Conservation (phyloP, 2,797 vertebrate species). For the Dicrostonyx torquatus region DNA sequence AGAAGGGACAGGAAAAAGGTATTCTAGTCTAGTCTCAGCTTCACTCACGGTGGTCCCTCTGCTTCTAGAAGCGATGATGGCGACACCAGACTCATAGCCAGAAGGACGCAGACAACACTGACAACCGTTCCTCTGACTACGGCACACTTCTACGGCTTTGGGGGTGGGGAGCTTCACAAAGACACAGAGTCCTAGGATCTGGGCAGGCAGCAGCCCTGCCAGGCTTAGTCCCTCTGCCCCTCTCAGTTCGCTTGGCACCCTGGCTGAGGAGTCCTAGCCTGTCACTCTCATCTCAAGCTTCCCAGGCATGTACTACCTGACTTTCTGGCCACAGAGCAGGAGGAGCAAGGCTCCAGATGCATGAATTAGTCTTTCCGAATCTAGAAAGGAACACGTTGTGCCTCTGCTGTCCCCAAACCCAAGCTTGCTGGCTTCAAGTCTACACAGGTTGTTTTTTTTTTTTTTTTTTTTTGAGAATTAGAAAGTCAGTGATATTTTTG, state of each 20-base stretch:
- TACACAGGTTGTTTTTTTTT: background rate
- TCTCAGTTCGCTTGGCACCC: rapidly evolving
- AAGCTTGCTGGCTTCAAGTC: background rate
- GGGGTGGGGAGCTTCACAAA: background rate
- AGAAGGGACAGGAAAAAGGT: rapidly evolving
- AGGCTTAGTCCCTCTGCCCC: background rate
- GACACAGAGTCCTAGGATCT: background rate
- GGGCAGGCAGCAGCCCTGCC: background rate
- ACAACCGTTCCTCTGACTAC: rapidly evolving
- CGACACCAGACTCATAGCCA: background rate
- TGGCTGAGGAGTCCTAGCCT: background rate
- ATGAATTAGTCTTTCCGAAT: background rate
- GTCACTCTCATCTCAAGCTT: background rate
- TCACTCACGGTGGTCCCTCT: background rate
- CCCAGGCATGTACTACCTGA: background rate
- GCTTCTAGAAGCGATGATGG: background rate
- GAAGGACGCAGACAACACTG: background rate
- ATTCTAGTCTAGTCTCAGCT: background rate
- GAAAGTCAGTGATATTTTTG: background rate
- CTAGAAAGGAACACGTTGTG: background rate
- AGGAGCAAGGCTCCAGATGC: background rate
- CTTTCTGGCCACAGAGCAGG: background rate
- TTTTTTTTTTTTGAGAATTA: background rate
- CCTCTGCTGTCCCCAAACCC: background rate
- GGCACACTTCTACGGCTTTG: rapidly evolving